Evolutionary conservation across 2,797 vertebrate genomes (phyloP).

Genomic region (Vespertilio murinus): DNA sequence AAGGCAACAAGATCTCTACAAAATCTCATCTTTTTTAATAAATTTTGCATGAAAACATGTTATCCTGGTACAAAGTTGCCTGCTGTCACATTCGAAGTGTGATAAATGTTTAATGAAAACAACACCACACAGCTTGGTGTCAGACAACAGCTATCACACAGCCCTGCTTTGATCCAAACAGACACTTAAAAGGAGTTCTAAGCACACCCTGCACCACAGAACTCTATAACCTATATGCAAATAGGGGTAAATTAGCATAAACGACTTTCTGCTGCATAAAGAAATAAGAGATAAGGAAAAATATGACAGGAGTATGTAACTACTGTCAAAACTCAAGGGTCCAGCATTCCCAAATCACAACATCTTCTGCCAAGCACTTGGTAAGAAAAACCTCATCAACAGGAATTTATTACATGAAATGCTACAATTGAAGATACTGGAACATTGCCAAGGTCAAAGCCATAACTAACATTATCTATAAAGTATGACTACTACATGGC

Average conservation of each 20-base stretch:
- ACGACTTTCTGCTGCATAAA: conserved; percentile 82
- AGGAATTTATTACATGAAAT: neutral
- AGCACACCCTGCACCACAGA: conserved; percentile 82
- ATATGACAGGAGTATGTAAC: conserved; percentile 76
- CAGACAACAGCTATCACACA: conserved; percentile 92
- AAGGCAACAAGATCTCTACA: conserved; percentile 93
- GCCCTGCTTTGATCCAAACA: conserved; percentile 94
- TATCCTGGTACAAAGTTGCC: conserved; percentile 92
- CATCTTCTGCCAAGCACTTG: conserved; percentile 65
- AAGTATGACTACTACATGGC: neutral
- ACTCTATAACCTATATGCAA: conserved; percentile 91
- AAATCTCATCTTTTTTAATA: conserved; percentile 91
- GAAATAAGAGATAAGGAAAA: conserved; percentile 74
- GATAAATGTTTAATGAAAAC: conserved; percentile 99
- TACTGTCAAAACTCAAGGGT: conserved; percentile 79
- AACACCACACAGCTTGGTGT: conserved; percentile 93
- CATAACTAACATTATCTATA: neutral
- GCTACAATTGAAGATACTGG: neutral
- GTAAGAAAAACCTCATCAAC: conserved; percentile 49
- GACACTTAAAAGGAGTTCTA: conserved; percentile 87
- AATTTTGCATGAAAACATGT: conserved; percentile 98
- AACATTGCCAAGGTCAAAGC: conserved; percentile 44
- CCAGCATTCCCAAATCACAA: conserved; percentile 70
- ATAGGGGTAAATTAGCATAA: conserved; percentile 87
- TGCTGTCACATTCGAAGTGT: conserved; percentile 95